Evolutionary conservation across 64 coral and sea anemone genomes (phyloP).

Genomic region (Trachythela sp.): DNA sequence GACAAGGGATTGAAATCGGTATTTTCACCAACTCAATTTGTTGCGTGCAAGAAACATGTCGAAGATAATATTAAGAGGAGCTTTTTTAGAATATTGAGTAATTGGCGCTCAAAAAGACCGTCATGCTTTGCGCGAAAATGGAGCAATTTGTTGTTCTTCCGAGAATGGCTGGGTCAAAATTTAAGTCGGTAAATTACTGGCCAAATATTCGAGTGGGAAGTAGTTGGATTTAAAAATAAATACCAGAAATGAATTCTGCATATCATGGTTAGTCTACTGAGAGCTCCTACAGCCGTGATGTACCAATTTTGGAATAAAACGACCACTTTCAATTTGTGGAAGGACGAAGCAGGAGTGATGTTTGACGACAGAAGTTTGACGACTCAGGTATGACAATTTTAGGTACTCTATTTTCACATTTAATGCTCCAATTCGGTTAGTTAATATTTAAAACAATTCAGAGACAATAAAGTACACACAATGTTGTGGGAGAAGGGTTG

Average conservation of each 20-base stretch:
- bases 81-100: too few relatives aligned
- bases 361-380: slow-evolving; percentile 16
- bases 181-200: background rate
- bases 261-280: background rate
- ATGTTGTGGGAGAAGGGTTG: too few relatives aligned
- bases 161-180: background rate
- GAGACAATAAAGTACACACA: too few relatives aligned
- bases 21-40: too few relatives aligned
- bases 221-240: background rate
- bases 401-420: slow-evolving; percentile 1
- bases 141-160: too few relatives aligned
- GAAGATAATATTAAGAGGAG: too few relatives aligned
- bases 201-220: background rate
- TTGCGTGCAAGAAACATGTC: too few relatives aligned
- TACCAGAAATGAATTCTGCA: background rate
- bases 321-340: background rate
- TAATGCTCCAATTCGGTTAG: too few relatives aligned
- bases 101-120: too few relatives aligned
- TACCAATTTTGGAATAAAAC: slow-evolving; percentile 13
- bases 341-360: background rate
- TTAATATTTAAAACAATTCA: too few relatives aligned
- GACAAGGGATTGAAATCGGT: too few relatives aligned
- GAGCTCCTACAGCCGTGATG: background rate
- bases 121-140: too few relatives aligned
- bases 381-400: slow-evolving; percentile 30